Conservation (phyloP, 2,797 vertebrate species). For the Lerista edwardsae region DNA sequence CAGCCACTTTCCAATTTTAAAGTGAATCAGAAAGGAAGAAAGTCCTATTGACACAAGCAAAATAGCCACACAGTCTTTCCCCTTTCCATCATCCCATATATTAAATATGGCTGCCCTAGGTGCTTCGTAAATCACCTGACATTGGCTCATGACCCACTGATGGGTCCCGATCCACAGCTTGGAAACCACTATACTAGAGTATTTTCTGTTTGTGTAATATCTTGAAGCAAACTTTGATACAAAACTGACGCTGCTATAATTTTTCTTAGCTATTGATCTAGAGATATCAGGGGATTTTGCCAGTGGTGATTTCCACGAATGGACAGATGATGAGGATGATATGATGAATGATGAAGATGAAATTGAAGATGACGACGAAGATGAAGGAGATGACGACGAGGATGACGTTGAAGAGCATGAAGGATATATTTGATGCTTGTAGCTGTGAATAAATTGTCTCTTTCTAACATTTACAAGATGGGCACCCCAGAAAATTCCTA, state of each 20-base stretch:
- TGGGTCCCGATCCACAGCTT: no score
- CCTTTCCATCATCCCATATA: no score
- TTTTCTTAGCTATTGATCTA: conserved; percentile 79
- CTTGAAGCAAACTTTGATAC: background rate
- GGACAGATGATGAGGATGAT: conserved; percentile 87
- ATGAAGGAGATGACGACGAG: conserved; percentile 88
- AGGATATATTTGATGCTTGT: conserved; percentile 86
- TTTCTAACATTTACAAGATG: conserved; percentile 86
- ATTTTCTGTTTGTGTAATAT: background rate
- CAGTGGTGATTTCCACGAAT: conserved; percentile 88
- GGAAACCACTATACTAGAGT: no score
- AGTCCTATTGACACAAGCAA: no score
- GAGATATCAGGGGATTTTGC: conserved; percentile 93
- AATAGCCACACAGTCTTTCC: no score
- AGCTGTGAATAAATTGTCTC: conserved; percentile 66
- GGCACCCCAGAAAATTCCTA: conserved; percentile 82
- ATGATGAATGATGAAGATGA: conserved; percentile 86
- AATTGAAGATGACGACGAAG: conserved; percentile 82
- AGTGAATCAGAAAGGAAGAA: no score
- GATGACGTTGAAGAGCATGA: conserved; percentile 72
- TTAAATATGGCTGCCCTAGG: no score
- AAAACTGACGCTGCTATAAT: conserved; percentile 38
- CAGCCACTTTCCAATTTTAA: no score
- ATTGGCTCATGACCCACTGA: no score
- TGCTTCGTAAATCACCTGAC: no score